phyloP scores from a whole-genome alignment of 53 echinoderm and acorn worm genomes.

The Holothuria scabra region DNA sequence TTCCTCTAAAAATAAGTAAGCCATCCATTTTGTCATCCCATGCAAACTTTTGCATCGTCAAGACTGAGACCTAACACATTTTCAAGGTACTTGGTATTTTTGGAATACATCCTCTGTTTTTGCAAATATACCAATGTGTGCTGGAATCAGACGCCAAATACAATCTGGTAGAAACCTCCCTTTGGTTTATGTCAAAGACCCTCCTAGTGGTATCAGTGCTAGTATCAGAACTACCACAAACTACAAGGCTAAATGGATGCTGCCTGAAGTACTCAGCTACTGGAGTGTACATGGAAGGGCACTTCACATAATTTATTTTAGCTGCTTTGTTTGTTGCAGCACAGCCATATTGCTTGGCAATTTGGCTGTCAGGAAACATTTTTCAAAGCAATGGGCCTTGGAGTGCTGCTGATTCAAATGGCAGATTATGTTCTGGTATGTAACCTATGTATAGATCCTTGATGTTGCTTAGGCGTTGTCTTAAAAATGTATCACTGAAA shows the following conservation, averaged over 20 bases:
- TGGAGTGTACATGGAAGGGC: not conserved
- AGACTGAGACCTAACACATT: slow-evolving; percentile 5
- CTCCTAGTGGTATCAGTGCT: slow-evolving; percentile 28
- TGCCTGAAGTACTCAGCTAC: not conserved
- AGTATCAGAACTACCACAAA: slow-evolving; percentile 33
- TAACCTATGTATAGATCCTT: slow-evolving; percentile 35
- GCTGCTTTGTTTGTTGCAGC: slow-evolving; percentile 17
- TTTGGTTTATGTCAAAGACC: slow-evolving; percentile 27
- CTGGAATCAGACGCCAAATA: slow-evolving; percentile 15
- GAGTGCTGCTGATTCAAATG: slow-evolving; percentile 46
- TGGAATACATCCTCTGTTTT: slow-evolving; percentile 15
- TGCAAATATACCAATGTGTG: slow-evolving; percentile 14
- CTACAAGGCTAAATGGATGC: slow-evolving; percentile 9
- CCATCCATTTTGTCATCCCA: slow-evolving; percentile 10
- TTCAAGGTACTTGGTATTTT: slow-evolving; percentile 4
- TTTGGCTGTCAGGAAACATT: slow-evolving; percentile 56
- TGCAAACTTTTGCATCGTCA: slow-evolving; percentile 19
- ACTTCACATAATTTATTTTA: slow-evolving; percentile 11
- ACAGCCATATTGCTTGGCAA: slow-evolving; percentile 27
- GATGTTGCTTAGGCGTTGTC: slow-evolving; percentile 29
- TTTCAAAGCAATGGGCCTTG: slow-evolving; percentile 49
- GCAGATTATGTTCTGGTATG: slow-evolving; percentile 53
- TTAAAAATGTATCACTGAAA: not conserved
- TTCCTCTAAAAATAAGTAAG: slow-evolving; percentile 8
- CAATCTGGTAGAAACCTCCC: slow-evolving; percentile 10